Evolutionary conservation across 1,140 invertebrate species (phyloP).

Genomic region (Drosophila virilis): DNA sequence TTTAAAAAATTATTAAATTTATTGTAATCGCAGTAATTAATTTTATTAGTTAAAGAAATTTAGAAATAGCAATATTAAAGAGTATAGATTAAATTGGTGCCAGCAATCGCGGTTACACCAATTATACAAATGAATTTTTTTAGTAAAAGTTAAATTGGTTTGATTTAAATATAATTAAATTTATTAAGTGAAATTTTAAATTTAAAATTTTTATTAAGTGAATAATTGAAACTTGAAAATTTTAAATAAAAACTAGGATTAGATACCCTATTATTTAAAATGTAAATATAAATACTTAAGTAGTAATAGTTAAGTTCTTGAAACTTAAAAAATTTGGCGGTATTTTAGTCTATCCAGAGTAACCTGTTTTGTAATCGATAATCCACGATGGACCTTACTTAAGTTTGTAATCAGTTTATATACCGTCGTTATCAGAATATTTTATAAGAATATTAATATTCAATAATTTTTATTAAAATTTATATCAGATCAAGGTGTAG

Average conservation of each 20-base stretch:
- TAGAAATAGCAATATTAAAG: slow-evolving; percentile 18
- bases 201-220: slow-evolving; percentile 44
- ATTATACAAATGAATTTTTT: slow-evolving; percentile 63
- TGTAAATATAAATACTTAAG: slow-evolving; percentile 70
- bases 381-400: no score
- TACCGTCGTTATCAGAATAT: slow-evolving; percentile 85
- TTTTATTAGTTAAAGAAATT: no score
- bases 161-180: slow-evolving; percentile 54
- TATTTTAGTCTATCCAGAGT: slow-evolving; percentile 86
- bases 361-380: slow-evolving; percentile 86
- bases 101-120: slow-evolving; percentile 69
- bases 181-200: slow-evolving; percentile 73
- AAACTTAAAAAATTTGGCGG: slow-evolving; percentile 86
- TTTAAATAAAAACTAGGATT: slow-evolving; percentile 85
- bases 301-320: slow-evolving; percentile 57
- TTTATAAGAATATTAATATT: slow-evolving; percentile 85
- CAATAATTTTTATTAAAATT: slow-evolving; percentile 82
- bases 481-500: slow-evolving; percentile 86
- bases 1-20: no score
- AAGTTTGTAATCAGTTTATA: slow-evolving; percentile 14
- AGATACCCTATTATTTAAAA: slow-evolving; percentile 87
- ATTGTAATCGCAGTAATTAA: no score
- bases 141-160: slow-evolving; percentile 52
- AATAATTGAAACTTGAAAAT: slow-evolving; percentile 58
- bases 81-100: slow-evolving; percentile 73